Conservation (phyloP, 1,140 invertebrate species). For the Rhagoletis pomonella region DNA sequence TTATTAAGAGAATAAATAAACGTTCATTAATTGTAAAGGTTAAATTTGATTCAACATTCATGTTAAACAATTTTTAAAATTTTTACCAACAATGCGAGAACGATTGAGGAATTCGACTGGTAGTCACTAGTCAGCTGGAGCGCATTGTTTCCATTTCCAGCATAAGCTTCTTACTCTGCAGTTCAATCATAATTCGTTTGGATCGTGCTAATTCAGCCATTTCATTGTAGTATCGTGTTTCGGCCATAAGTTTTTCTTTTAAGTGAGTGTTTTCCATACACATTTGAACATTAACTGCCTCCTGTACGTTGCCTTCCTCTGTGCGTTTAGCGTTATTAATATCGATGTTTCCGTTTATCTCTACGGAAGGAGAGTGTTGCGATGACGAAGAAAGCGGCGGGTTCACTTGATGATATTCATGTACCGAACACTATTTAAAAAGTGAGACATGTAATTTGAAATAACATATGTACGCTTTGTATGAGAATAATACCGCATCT, state of each 20-base stretch:
- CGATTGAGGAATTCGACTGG: background rate
- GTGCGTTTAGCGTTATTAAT: background rate
- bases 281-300: background rate
- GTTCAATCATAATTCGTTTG: constrained; percentile 65
- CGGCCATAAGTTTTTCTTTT: constrained; percentile 68
- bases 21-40: background rate
- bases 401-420: background rate
- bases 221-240: constrained; percentile 71
- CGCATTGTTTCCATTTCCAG: constrained; percentile 60
- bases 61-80: background rate
- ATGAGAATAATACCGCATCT: background rate
- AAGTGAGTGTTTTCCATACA: background rate
- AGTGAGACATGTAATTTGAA: background rate
- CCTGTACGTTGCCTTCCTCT: background rate
- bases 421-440: background rate
- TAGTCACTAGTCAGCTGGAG: background rate
- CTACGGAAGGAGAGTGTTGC: background rate
- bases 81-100: background rate
- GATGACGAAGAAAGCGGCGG: background rate
- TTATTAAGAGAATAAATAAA: background rate
- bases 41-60: background rate
- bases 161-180: constrained; percentile 66
- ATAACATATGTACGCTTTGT: background rate
- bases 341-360: background rate
- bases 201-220: constrained; percentile 69